These are phyloP conservation scores for Noctua comes DNA, from an alignment of 2,888 invertebrate species.

Conservation along the genomic window DNA sequence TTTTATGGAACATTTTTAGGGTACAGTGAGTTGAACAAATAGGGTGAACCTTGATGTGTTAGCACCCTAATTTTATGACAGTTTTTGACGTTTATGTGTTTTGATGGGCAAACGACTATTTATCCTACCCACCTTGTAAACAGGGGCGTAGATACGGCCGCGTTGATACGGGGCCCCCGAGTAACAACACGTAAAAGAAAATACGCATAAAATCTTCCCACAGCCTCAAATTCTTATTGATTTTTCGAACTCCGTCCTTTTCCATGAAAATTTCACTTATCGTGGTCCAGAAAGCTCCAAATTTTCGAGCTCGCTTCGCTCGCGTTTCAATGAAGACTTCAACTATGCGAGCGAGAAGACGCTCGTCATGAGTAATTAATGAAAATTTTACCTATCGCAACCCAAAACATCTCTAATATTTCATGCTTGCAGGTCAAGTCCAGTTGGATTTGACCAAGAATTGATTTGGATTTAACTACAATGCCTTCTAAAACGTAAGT, in stretches of 20 bases:
- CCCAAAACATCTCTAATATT: too few species aligned
- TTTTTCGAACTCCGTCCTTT: not conserved
- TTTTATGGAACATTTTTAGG: slow-evolving; percentile 77
- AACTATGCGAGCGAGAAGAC: not conserved
- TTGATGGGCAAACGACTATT: not conserved
- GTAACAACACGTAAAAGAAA: not conserved
- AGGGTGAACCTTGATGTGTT: slow-evolving; percentile 13
- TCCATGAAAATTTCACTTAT: not conserved
- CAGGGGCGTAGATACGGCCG: not conserved
- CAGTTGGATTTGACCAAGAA: too few species aligned
- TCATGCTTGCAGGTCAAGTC: too few species aligned
- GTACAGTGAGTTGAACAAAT: slow-evolving; percentile 65
- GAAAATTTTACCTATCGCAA: too few species aligned
- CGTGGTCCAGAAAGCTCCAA: not conserved
- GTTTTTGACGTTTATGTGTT: not conserved
- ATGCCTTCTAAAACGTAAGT: too few species aligned
- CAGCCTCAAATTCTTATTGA: not conserved
- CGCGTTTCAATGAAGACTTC: not conserved
- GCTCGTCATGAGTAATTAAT: too few species aligned
- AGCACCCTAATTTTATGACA: slow-evolving; percentile 12
- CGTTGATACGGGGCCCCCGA: not conserved
- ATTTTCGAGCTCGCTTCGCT: not conserved
- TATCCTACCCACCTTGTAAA: not conserved
- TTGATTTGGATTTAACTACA: too few species aligned
- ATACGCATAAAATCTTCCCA: not conserved